Evolutionary conservation across 2,797 vertebrate genomes (phyloP).

Genomic region (Anguilla obscura): DNA sequence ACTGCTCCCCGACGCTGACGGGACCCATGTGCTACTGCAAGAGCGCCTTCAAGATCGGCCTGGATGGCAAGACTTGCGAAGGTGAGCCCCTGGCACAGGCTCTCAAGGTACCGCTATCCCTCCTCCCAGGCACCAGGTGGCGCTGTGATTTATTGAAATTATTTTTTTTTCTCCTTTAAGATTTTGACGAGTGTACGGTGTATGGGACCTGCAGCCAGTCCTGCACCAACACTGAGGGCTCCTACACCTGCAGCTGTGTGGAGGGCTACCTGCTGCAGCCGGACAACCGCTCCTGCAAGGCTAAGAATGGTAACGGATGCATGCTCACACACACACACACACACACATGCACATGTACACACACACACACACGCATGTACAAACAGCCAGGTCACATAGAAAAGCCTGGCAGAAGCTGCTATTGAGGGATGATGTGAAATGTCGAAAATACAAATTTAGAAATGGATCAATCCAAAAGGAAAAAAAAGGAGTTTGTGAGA

Average conservation of each 20-base stretch:
- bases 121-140: neutral
- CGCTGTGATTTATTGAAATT: neutral
- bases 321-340: neutral
- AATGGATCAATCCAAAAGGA: no score
- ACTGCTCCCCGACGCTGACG: slow-evolving; percentile 78
- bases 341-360: no score
- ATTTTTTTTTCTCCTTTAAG: slow-evolving; percentile 63
- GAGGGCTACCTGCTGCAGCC: slow-evolving; percentile 93
- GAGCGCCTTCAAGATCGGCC: slow-evolving; percentile 82
- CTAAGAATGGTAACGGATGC: slow-evolving; percentile 83
- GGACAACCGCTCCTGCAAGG: slow-evolving; percentile 96
- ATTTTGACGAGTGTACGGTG: slow-evolving; percentile 89
- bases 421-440: neutral
- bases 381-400: no score
- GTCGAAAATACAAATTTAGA: no score
- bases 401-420: neutral
- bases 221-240: slow-evolving; percentile 86
- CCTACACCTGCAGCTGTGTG: slow-evolving; percentile 91
- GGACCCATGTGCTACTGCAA: slow-evolving; percentile 91
- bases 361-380: no score
- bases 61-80: slow-evolving; percentile 87
- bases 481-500: no score
- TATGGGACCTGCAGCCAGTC: slow-evolving; percentile 97
- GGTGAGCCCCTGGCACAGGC: slow-evolving; percentile 67
- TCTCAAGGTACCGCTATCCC: neutral